Conservation (phyloP, 2,797 vertebrate genomes). For the Anas georgica region DNA sequence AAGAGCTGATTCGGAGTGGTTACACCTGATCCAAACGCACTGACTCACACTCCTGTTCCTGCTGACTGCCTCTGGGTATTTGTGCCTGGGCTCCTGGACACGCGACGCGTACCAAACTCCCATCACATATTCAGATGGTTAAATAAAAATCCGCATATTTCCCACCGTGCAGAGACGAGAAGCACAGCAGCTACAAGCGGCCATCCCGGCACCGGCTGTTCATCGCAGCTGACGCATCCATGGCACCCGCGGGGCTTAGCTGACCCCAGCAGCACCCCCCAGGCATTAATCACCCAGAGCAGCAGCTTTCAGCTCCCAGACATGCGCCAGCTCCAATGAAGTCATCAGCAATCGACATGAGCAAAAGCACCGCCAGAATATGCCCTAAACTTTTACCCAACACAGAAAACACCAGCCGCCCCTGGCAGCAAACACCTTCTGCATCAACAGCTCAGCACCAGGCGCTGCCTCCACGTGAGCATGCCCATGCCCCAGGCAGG, state of each 20-base stretch:
- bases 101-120: background rate
- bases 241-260: background rate
- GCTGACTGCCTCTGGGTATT: background rate
- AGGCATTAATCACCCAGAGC: background rate
- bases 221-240: background rate
- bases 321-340: background rate
- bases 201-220: background rate
- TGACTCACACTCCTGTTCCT: background rate
- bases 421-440: background rate
- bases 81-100: background rate
- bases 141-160: background rate
- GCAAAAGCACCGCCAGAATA: background rate
- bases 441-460: background rate
- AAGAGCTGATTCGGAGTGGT: background rate
- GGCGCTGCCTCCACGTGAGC: fast-evolving
- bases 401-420: background rate
- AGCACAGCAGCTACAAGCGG: background rate
- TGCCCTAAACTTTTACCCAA: background rate
- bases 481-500: fast-evolving
- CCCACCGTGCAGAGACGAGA: background rate
- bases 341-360: background rate
- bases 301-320: background rate
- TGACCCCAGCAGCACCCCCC: background rate
- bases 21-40: background rate
- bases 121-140: background rate